Percentiles rank a stretch among this genome's conserved stretches.
These are phyloP conservation scores for Gonioctena quinquepunctata DNA, from an alignment of 1,140 invertebrate genomes.

Conservation along the genomic window DNA sequence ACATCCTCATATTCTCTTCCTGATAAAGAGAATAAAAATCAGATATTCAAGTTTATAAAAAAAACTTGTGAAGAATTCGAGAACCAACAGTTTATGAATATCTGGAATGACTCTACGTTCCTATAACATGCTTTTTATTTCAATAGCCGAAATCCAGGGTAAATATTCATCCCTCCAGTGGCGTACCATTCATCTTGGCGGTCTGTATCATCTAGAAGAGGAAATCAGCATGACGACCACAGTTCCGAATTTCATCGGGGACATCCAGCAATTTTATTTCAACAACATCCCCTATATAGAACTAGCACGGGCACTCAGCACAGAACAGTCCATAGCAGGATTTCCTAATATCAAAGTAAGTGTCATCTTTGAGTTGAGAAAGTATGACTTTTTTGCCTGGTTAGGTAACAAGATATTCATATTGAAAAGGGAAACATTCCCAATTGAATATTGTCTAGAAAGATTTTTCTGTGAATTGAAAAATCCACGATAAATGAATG, in stretches of 20 bases:
- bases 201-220: slow-evolving; percentile 74
- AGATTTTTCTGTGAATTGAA: too few species aligned
- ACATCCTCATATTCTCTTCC: too few species aligned
- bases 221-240: slow-evolving; percentile 75
- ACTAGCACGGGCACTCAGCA: slow-evolving; percentile 61
- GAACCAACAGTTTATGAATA: too few species aligned
- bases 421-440: too few species aligned
- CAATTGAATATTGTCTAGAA: too few species aligned
- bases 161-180: slow-evolving; percentile 78
- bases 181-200: slow-evolving; percentile 76
- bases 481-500: too few species aligned
- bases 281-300: slow-evolving; percentile 86
- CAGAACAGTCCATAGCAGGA: slow-evolving; percentile 57
- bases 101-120: too few species aligned
- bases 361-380: not conserved
- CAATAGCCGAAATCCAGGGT: slow-evolving; percentile 74
- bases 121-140: not conserved
- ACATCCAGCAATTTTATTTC: slow-evolving; percentile 90
- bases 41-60: too few species aligned
- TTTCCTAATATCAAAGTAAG: slow-evolving; percentile 73
- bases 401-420: too few species aligned
- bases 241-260: slow-evolving; percentile 83
- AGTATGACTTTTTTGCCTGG: not conserved
- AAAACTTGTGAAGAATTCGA: too few species aligned
- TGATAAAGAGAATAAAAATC: too few species aligned